Evolutionary conservation across 64 coral and sea anemone species (phyloP), one percentile per base, ranked within the genome.

Genomic region (Montipora capricornis): DNA sequence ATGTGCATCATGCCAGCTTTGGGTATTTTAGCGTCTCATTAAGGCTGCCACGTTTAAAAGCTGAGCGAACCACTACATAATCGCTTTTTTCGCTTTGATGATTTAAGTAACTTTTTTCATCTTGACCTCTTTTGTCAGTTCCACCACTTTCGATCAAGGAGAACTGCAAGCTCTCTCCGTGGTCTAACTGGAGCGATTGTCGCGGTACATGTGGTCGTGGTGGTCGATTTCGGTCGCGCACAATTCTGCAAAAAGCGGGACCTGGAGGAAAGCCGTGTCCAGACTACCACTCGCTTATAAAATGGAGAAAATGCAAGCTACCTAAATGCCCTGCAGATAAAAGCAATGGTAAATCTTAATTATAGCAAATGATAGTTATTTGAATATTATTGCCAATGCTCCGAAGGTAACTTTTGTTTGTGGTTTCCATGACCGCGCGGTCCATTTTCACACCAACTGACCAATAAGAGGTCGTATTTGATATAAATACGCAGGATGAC

Each of bases 171-270:
- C 49, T 93, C 4, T 79, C 91, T 19, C 20, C 83, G 9, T 93
- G 91, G 91, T 93, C 91, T 2, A 9, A 10, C 1, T 93, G 91
- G 91, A 87, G 45, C 22, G 62, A 24, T 9, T 93, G 91, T 50
- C 49, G 52, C 4, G 91, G 91, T 9, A 71, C 83, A 0, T 93
- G 91, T 78, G 29, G 20, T n/a, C 50, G 75, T 19, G 91, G 91
- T 47, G 58, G 51, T 14, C 59, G 62, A 93, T 59, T 87, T 64
- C 91, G 91, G 29, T 67, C 74, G 53, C 83, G 91, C 15, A 87
- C 37, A 61, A 93, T 93, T 52, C 73, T 93, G 17, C 83, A 79
- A 76, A 75, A 87, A 79, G n/a, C 83, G 13, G 49, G 22, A 9
- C 82, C 62, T 51, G 51, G 59, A 44, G 80, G 55, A 49, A 93